Evolutionary conservation across 2,113 vertebrate species (phyloP).

Genomic region (Ariopsis seemanni): DNA sequence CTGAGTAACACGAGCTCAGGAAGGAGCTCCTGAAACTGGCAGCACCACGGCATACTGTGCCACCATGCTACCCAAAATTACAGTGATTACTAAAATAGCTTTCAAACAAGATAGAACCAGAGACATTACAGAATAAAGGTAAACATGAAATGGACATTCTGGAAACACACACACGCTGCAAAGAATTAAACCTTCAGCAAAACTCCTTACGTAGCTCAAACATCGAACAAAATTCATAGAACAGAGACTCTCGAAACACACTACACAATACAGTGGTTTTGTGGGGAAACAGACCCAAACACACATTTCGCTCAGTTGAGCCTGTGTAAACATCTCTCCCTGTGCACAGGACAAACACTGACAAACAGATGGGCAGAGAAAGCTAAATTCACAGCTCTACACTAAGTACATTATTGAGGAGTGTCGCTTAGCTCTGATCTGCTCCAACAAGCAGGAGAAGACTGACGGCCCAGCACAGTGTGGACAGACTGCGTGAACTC

Average conservation of each 20-base stretch:
- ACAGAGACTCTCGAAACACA: neutral
- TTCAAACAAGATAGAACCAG: slow-evolving; percentile 4
- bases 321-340: slow-evolving; percentile 14
- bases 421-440: slow-evolving; percentile 8
- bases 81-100: neutral
- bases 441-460: slow-evolving; percentile 40
- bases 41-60: neutral
- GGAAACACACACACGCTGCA: slow-evolving; percentile 2
- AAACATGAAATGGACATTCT: neutral
- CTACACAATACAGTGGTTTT: neutral
- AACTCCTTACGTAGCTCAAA: slow-evolving; percentile 24
- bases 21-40: neutral
- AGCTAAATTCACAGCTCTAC: slow-evolving; percentile 10
- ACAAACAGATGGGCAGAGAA: neutral
- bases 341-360: neutral
- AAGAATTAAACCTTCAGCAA: slow-evolving; percentile 19
- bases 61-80: neutral
- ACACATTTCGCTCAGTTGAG: neutral
- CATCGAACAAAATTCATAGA: slow-evolving; percentile 14
- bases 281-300: slow-evolving; percentile 2
- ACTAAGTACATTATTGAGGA: slow-evolving; percentile 40
- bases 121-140: neutral
- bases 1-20: neutral
- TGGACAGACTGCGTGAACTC: neutral
- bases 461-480: slow-evolving; percentile 36